Evolutionary conservation across 2,797 vertebrate genomes (phyloP).

Genomic region (Myiothlypis coronata): DNA sequence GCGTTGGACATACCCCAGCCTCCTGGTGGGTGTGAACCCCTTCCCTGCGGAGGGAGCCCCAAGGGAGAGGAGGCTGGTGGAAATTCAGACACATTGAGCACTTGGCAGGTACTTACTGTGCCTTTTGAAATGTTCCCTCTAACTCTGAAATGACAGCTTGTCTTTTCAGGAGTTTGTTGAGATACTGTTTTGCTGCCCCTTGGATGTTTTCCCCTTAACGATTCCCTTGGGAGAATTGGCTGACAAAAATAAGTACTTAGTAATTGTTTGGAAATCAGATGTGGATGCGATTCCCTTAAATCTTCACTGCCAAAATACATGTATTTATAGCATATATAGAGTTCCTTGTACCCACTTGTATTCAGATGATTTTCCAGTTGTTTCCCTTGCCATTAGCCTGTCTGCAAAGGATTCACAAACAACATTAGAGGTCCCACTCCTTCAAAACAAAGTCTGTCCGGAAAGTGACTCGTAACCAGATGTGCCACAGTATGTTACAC

Average conservation of each 20-base stretch:
- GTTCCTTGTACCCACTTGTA: neutral
- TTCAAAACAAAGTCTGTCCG: neutral
- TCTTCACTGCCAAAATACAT: neutral
- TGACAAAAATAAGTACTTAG: neutral
- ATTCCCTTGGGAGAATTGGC: neutral
- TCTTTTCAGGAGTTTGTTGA: neutral
- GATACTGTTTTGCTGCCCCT: neutral
- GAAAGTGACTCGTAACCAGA: neutral
- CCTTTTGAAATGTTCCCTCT: neutral
- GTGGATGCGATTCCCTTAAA: neutral
- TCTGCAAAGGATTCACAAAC: neutral
- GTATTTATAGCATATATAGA: neutral
- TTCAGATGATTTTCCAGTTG: neutral
- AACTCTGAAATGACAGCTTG: neutral
- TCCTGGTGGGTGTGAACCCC: rapidly evolving
- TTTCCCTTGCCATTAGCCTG: neutral
- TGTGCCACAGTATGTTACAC: neutral
- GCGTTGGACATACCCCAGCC: neutral
- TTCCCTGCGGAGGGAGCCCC: neutral
- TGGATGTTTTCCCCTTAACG: neutral
- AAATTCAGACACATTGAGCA: neutral
- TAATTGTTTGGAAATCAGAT: neutral
- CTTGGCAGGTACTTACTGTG: neutral
- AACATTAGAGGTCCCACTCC: neutral
- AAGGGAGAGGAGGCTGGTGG: neutral